A percentile compares a stretch with the other conserved stretches of the same genome.
Conservation (phyloP, 2,797 vertebrate species). For the Eulemur albifrons region DNA sequence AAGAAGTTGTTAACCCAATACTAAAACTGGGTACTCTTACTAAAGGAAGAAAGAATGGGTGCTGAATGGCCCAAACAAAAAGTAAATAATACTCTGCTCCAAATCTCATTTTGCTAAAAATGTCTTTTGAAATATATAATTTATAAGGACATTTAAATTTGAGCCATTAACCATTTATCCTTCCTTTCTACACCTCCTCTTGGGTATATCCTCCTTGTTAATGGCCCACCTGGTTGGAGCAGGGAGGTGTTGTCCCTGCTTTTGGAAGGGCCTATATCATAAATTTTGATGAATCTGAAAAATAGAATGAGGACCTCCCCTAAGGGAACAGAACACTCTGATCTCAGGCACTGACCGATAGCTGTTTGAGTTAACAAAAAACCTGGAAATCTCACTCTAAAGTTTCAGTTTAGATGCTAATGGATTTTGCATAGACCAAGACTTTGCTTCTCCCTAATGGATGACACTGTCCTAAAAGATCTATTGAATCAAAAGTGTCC, state of each 20-base stretch:
- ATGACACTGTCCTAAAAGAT: background rate
- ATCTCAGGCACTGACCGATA: background rate
- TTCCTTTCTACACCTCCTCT: background rate
- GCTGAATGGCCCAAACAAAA: background rate
- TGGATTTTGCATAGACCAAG: background rate
- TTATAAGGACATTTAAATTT: background rate
- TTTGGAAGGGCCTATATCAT: background rate
- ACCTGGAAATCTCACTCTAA: background rate
- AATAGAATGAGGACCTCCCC: background rate
- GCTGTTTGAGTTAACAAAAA: background rate
- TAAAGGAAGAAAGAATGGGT: background rate
- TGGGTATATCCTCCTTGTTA: background rate
- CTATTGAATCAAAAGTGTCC: conserved; percentile 4
- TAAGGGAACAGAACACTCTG: background rate
- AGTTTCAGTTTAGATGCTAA: conserved; percentile 20
- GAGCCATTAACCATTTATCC: background rate
- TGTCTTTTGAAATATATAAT: background rate
- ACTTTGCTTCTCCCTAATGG: background rate
- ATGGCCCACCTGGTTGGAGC: too few species aligned
- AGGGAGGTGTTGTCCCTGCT: background rate
- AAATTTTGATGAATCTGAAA: background rate
- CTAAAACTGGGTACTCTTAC: background rate
- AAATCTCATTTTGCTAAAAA: background rate
- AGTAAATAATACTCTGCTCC: background rate
- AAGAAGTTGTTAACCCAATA: background rate